Evolutionary conservation across 2,113 vertebrate genomes (phyloP), one percentile per base, ranked within the genome.

Genomic region (Semicossyphus pulcher): DNA sequence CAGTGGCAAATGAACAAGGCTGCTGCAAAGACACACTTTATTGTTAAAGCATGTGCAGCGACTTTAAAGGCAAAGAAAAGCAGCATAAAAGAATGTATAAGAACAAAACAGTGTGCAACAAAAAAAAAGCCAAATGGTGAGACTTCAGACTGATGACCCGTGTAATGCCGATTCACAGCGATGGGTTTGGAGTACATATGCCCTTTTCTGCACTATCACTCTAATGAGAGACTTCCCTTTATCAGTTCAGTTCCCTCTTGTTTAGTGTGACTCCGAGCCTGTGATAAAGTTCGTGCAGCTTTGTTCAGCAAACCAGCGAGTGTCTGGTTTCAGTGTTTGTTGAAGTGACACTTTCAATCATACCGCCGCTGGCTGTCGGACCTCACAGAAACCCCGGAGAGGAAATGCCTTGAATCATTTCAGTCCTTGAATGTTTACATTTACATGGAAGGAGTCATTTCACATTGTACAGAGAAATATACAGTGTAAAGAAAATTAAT

Each of bases 171-270:
- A 76, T 64, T 80, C 57, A 51, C 75, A 41, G 1, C 45, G 73
- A 85, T 72, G 58, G 60, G 32, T 88, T 77, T 81, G 76, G 71
- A 93, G 85, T 77, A 66, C 49, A 80, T 84, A 89, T 88, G 91
- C 86, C 87, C 88, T 92, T 88, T 72, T 89, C 88, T 92, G 90
- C 92, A 92, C 88, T 91, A 83, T 85, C 83, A 83, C 79, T 71
- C 29, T 76, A 78, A 74, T 57, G 31, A 79, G 71, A 83, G 80
- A 83, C 68, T 29, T 44, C 12, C 47, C 73, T 48, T 48, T 39
- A 54, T 81, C 52, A 60, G 20, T 54, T 14, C 60, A 56, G n/a
- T 78, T 51, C 42, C 39, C 41, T 66, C 41, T 68, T 66, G 64
- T 78, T 53, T n/a, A 51, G n/a, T 76, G 54, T 36, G 23, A 61